phyloP scores from a whole-genome alignment of 2,888 invertebrate species.

The Drosophila yooni region DNA sequence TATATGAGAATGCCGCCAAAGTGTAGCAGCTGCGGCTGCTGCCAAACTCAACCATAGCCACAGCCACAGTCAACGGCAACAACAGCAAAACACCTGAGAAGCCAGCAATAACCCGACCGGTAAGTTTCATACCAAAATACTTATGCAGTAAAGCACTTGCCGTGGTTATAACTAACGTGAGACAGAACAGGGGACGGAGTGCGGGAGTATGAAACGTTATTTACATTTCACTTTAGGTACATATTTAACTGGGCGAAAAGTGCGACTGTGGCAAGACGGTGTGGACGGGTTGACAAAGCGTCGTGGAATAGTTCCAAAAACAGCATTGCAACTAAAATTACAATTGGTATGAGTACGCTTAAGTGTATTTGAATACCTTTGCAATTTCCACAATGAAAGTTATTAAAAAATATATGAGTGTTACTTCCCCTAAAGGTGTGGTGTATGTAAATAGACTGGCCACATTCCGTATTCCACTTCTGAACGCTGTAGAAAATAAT shows the following conservation, averaged over 20 bases:
- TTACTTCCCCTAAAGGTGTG: not conserved
- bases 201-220: constrained; percentile 38
- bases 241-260: constrained; percentile 43
- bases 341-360: not conserved
- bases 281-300: constrained; percentile 5
- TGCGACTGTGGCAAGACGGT: not conserved
- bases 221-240: constrained; percentile 63
- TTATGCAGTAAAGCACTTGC: constrained; percentile 46
- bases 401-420: constrained; percentile 2
- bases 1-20: constrained; percentile 81
- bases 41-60: constrained; percentile 50
- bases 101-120: constrained; percentile 48
- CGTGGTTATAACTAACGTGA: constrained; percentile 26
- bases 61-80: constrained; percentile 17
- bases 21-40: constrained; percentile 76
- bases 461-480: not conserved
- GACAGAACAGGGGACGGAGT: not conserved
- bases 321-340: not conserved
- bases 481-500: not conserved
- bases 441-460: not conserved
- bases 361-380: not conserved
- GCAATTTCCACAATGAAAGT: not conserved
- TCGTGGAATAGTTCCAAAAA: not conserved
- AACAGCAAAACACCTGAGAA: constrained; percentile 49
- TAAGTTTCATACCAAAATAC: constrained; percentile 69